A percentile compares a stretch with the other conserved stretches of the same genome.
phyloP scores from a whole-genome alignment of 1,140 invertebrate species.

The Drosophila sp. region DNA sequence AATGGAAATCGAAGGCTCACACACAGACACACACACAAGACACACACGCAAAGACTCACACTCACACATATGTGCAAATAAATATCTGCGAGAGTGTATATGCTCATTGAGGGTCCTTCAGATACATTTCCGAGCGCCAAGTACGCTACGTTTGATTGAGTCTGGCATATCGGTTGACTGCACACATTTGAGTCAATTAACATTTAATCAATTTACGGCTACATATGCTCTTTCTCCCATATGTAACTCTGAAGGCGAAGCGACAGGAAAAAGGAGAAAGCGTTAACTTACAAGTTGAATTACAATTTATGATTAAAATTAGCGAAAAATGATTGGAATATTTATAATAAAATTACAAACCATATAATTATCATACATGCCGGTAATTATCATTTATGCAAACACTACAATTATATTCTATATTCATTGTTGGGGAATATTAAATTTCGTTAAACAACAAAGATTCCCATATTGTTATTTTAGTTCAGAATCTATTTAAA shows the following conservation, averaged over 20 bases:
- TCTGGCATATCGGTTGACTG: slow-evolving; percentile 68
- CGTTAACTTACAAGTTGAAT: no score
- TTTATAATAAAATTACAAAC: no score
- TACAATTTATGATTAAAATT: no score
- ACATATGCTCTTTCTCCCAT: background rate
- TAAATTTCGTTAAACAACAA: no score
- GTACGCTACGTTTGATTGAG: slow-evolving; percentile 50
- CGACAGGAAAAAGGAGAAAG: no score
- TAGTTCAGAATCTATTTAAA: no score
- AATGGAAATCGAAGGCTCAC: slow-evolving; percentile 41
- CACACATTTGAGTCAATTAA: slow-evolving; percentile 28
- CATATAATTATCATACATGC: no score
- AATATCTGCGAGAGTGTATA: slow-evolving; percentile 25
- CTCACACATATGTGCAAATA: slow-evolving; percentile 10
- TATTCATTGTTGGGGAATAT: no score
- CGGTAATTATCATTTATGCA: no score
- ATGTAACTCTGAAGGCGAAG: background rate
- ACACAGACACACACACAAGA: slow-evolving; percentile 16
- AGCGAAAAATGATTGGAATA: no score
- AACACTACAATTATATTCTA: no score
- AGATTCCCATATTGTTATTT: no score
- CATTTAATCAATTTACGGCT: slow-evolving; percentile 39
- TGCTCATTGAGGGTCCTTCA: slow-evolving; percentile 69
- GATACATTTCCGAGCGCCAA: slow-evolving; percentile 64
- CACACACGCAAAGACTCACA: slow-evolving; percentile 18